These are phyloP conservation scores for Caranx ignobilis DNA, from an alignment of 2,113 vertebrate genomes.

Conservation along the genomic window DNA sequence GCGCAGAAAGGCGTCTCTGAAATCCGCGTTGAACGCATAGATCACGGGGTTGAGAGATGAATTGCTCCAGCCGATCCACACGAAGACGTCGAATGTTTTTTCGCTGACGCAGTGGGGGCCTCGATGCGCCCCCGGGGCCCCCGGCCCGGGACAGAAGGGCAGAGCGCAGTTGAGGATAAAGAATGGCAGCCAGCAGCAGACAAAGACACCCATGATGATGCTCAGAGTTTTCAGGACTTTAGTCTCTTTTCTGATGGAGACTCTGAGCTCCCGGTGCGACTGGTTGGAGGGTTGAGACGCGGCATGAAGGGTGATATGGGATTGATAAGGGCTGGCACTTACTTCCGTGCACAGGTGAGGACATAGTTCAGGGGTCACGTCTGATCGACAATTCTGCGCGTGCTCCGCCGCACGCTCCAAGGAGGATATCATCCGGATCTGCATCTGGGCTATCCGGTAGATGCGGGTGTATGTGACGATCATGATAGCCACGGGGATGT, in stretches of 20 bases:
- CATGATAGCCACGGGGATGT: conserved; percentile 77
- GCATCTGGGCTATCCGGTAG: conserved; percentile 74
- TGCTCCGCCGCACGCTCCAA: conserved; percentile 74
- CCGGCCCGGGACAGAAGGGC: conserved; percentile 71
- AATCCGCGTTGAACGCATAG: conserved; percentile 77
- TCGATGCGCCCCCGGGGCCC: conserved; percentile 26
- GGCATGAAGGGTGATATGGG: neutral
- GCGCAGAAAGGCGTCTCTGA: conserved; percentile 77
- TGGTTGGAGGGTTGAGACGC: conserved; percentile 16
- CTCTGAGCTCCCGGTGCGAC: conserved; percentile 61
- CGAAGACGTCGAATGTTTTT: conserved; percentile 75
- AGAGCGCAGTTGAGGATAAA: conserved; percentile 76
- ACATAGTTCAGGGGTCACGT: conserved; percentile 20
- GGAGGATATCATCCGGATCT: conserved; percentile 75
- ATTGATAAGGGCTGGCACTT: conserved; percentile 29
- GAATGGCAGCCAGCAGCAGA: conserved; percentile 78
- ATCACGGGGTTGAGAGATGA: conserved; percentile 77
- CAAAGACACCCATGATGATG: conserved; percentile 78
- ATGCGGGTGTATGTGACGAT: conserved; percentile 76
- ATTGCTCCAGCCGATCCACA: conserved; percentile 80
- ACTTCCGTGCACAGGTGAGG: conserved; percentile 56
- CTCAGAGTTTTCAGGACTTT: conserved; percentile 76
- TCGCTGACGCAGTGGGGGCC: conserved; percentile 70
- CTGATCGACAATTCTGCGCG: conserved; percentile 67
- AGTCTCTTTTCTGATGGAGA: conserved; percentile 72